Percentiles rank a stretch among this genome's conserved stretches.
Evolutionary conservation across 2,888 invertebrate genomes (phyloP).

Genomic region (Archips crataeganus): DNA sequence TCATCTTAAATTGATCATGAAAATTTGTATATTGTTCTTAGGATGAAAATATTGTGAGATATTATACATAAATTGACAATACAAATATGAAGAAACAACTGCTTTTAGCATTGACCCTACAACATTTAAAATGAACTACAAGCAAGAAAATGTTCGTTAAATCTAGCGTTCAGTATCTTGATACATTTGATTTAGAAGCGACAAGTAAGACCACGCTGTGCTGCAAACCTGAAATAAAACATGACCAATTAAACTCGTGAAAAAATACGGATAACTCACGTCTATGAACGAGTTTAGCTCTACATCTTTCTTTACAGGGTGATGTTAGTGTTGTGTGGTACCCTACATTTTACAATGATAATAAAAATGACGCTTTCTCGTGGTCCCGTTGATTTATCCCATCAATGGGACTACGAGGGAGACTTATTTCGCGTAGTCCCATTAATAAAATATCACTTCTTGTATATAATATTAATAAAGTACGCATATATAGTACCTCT

Average conservation of each 20-base stretch:
- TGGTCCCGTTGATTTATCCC: too few species aligned
- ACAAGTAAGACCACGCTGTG: slow-evolving; percentile 53
- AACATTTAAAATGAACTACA: not conserved
- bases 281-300: too few species aligned
- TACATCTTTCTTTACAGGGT: too few species aligned
- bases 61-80: slow-evolving; percentile 84
- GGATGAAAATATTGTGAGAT: slow-evolving; percentile 82
- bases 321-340: too few species aligned
- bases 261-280: not conserved
- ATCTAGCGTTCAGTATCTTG: slow-evolving; percentile 33
- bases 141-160: not conserved
- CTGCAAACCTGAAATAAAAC: slow-evolving; percentile 51
- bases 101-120: slow-evolving; percentile 22
- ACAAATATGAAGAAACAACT: slow-evolving; percentile 65
- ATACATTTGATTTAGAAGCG: slow-evolving; percentile 52
- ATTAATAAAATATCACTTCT: too few species aligned
- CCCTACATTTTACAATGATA: too few species aligned
- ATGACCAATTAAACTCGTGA: not conserved
- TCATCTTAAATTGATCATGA: slow-evolving; percentile 80
- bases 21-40: slow-evolving; percentile 81
- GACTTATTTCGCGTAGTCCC: too few species aligned
- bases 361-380: too few species aligned
- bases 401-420: too few species aligned
- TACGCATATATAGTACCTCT: too few species aligned
- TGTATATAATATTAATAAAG: too few species aligned